These are phyloP conservation scores for Emberiza fucata DNA, from an alignment of 2,113 vertebrate genomes.

Conservation along the genomic window DNA sequence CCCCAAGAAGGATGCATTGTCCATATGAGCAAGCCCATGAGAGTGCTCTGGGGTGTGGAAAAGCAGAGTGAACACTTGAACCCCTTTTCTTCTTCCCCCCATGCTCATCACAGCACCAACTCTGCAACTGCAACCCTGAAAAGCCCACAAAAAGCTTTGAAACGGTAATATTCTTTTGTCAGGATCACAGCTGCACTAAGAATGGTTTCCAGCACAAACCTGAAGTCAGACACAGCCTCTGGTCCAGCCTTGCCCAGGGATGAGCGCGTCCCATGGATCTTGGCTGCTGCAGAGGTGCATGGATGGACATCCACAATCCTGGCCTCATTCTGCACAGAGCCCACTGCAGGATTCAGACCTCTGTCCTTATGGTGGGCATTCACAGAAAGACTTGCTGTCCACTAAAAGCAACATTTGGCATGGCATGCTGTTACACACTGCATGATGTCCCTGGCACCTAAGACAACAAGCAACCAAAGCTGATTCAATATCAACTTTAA, in stretches of 20 bases:
- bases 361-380: background rate
- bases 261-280: background rate
- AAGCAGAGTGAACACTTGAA: rapidly evolving
- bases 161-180: rapidly evolving
- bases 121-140: background rate
- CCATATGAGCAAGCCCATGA: rapidly evolving
- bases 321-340: rapidly evolving
- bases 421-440: background rate
- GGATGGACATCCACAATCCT: background rate
- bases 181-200: background rate
- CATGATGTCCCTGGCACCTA: too few species aligned
- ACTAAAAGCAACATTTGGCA: background rate
- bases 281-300: background rate
- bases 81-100: background rate
- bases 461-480: background rate
- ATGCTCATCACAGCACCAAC: background rate
- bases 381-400: background rate
- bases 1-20: background rate
- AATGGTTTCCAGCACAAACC: background rate
- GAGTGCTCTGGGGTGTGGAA: background rate
- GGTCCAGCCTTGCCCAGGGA: background rate
- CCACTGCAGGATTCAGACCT: background rate
- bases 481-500: background rate
- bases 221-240: background rate
- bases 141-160: background rate